Evolutionary conservation across 2,888 invertebrate genomes (phyloP).

Genomic region (Drosophila colorata): DNA sequence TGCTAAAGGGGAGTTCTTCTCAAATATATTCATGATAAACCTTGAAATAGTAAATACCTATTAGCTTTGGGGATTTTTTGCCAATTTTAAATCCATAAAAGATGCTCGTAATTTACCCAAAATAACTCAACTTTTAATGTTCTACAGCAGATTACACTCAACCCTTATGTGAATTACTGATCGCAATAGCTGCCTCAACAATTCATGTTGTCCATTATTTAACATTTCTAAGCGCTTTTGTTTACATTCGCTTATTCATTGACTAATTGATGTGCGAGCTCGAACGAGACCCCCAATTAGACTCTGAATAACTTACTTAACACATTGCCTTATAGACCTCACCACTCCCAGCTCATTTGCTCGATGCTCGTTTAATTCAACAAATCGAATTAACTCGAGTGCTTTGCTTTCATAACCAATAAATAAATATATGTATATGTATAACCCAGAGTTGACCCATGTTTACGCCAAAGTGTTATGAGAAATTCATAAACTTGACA

Average conservation of each 20-base stretch:
- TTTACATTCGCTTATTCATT: conserved; percentile 38
- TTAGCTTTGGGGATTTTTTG: not conserved
- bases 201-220: conserved; percentile 20
- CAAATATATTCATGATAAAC: not conserved
- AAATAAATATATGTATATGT: conserved; percentile 14
- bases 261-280: conserved; percentile 38
- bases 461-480: conserved; percentile 19
- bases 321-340: conserved; percentile 12
- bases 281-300: conserved; percentile 45
- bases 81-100: not conserved
- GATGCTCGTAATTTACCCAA: conserved; percentile 3
- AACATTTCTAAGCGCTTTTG: conserved; percentile 28
- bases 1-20: no score
- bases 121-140: not conserved
- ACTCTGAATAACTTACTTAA: conserved; percentile 34
- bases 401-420: conserved; percentile 40
- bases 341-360: conserved; percentile 24
- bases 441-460: conserved; percentile 9
- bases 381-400: conserved; percentile 15
- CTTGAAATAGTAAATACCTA: not conserved
- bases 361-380: conserved; percentile 10
- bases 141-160: not conserved
- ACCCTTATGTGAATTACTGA: not conserved
- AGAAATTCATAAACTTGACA: conserved; percentile 53
- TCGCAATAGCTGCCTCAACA: conserved; percentile 23